phyloP scores from a whole-genome alignment of 2,113 vertebrate genomes.

The Drymodes brunneopygia region DNA sequence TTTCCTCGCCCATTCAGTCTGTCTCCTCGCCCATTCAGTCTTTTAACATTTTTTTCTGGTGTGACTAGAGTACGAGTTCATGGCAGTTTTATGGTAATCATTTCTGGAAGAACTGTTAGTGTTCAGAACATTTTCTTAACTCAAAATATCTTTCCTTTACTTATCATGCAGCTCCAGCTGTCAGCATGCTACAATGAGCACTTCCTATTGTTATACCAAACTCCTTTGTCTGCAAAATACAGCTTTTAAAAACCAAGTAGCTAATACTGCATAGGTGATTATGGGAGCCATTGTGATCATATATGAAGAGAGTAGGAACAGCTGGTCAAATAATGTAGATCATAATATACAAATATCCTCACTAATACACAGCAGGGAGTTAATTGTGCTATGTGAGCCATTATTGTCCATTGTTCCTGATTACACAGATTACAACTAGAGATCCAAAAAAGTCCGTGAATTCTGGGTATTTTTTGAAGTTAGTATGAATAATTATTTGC shows the following conservation, averaged over 20 bases:
- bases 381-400: constrained; percentile 26
- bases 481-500: not conserved
- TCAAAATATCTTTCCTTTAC: constrained; percentile 6
- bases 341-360: constrained; percentile 23
- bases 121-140: not conserved
- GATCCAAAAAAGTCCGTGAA: not conserved
- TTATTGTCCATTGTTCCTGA: constrained; percentile 46
- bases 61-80: not conserved
- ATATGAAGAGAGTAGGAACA: constrained; percentile 10
- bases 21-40: too few species aligned
- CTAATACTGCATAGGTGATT: constrained; percentile 47
- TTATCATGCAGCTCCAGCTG: constrained; percentile 10
- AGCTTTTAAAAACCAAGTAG: constrained; percentile 13
- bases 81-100: not conserved
- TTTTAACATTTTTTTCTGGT: not conserved
- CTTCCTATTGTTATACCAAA: constrained; percentile 13
- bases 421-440: not conserved
- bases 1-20: not conserved
- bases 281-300: constrained; percentile 8
- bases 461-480: not conserved
- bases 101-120: not conserved
- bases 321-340: constrained; percentile 54
- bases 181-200: not conserved
- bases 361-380: not conserved
- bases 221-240: constrained; percentile 25